Percentiles rank a stretch among this genome's conserved stretches.
Evolutionary conservation across 2,888 invertebrate species (phyloP).

Genomic region (Caenorhabditis sp.): DNA sequence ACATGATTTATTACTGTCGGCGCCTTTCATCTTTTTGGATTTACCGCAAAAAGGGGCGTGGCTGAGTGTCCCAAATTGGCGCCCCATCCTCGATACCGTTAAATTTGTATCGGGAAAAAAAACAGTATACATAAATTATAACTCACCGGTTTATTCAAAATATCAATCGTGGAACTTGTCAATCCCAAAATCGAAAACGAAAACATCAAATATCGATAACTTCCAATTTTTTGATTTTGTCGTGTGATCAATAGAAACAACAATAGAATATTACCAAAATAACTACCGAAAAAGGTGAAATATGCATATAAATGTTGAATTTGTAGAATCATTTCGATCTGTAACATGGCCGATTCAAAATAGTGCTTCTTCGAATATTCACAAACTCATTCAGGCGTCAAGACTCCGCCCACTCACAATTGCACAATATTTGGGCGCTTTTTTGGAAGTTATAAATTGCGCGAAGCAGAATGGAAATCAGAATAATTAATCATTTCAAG

Average conservation of each 20-base stretch:
- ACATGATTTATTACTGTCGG: no score
- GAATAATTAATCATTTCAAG: background rate
- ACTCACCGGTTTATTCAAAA: conserved; percentile 24
- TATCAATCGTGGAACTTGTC: conserved; percentile 11
- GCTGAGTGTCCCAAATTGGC: no score
- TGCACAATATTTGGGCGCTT: no score
- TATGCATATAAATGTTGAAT: background rate
- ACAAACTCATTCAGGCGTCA: background rate
- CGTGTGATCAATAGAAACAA: background rate
- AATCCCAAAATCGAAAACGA: conserved; percentile 22
- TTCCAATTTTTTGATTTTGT: conserved; percentile 18
- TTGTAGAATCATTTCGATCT: background rate
- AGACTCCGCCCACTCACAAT: background rate
- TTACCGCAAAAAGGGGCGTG: no score
- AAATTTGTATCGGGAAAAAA: no score
- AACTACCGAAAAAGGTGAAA: background rate
- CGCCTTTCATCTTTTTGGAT: no score
- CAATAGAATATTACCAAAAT: background rate
- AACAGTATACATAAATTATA: no score
- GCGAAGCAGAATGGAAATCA: background rate
- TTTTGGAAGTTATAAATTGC: no score
- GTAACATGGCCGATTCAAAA: background rate
- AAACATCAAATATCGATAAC: conserved; percentile 31
- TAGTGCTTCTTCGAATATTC: background rate
- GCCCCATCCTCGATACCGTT: background rate